Evolutionary conservation across 2,888 invertebrate species (phyloP).

Genomic region (Lycaena phlaeas): DNA sequence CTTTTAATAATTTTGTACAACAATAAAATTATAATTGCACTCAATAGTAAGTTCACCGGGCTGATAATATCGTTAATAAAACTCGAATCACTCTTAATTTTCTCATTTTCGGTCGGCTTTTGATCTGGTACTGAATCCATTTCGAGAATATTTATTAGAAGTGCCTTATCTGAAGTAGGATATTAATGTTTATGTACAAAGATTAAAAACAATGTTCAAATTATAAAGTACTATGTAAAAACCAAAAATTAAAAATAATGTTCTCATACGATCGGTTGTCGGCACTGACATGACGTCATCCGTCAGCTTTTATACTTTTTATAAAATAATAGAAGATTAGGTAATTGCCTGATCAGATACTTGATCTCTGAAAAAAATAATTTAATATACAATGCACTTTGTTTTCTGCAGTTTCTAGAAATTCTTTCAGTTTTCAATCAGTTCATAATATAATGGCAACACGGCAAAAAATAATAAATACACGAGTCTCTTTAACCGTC

Average conservation of each 20-base stretch:
- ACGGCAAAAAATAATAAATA: too few species aligned
- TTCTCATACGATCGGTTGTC: neutral
- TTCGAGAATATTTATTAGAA: constrained; percentile 16
- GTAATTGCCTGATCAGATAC: too few species aligned
- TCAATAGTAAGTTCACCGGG: constrained; percentile 78
- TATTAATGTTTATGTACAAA: neutral
- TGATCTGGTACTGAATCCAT: constrained; percentile 49
- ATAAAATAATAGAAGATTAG: too few species aligned
- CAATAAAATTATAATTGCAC: constrained; percentile 75
- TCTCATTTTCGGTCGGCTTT: constrained; percentile 30
- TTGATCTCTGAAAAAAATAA: too few species aligned
- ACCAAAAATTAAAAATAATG: neutral
- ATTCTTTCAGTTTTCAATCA: too few species aligned
- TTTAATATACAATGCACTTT: too few species aligned
- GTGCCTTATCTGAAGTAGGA: neutral
- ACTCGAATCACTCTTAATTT: constrained; percentile 31
- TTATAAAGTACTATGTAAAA: neutral
- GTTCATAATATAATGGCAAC: too few species aligned
- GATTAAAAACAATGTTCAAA: neutral
- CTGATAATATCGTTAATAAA: constrained; percentile 72
- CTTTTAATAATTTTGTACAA: constrained; percentile 77
- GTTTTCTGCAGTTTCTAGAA: too few species aligned
- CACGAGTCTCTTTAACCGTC: too few species aligned
- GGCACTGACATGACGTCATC: constrained; percentile 4
- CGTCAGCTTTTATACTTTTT: too few species aligned